Conservation (phyloP, 2,797 vertebrate genomes). For the Neoniphon sammara region DNA sequence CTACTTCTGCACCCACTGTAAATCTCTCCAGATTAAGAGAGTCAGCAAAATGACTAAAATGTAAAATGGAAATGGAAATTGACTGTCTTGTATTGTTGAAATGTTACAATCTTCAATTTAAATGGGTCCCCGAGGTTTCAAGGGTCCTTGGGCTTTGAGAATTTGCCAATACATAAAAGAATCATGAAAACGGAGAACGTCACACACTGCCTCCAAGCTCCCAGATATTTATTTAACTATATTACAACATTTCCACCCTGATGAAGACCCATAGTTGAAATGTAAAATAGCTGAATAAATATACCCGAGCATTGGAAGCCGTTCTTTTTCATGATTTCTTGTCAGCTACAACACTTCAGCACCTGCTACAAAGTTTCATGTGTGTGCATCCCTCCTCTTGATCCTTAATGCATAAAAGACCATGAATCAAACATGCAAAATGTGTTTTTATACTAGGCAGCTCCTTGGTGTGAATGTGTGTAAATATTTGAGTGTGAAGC, state of each 20-base stretch:
- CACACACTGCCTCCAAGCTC: not conserved
- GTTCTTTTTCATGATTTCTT: no score
- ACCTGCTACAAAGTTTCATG: no score
- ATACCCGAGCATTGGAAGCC: no score
- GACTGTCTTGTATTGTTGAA: conserved; percentile 20
- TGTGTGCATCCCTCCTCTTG: no score
- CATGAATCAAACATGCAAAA: not conserved
- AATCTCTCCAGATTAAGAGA: conserved; percentile 13
- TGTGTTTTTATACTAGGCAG: no score
- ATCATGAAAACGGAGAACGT: not conserved
- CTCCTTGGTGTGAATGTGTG: no score
- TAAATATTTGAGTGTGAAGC: no score
- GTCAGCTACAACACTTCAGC: no score
- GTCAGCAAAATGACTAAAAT: not conserved
- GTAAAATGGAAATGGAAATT: conserved; percentile 19
- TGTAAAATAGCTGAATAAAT: not conserved
- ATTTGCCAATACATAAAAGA: conserved; percentile 2
- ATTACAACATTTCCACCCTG: not conserved
- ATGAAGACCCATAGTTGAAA: not conserved
- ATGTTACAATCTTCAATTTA: not conserved
- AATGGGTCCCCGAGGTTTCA: conserved; percentile 22
- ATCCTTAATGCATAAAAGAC: no score
- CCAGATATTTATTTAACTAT: conserved; percentile 4
- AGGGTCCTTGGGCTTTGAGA: not conserved
- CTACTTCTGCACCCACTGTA: not conserved